A percentile compares a stretch with the other conserved stretches of the same genome.
Evolutionary conservation across 2,797 vertebrate species (phyloP).

Genomic region (Amblyopsis hoosieri): DNA sequence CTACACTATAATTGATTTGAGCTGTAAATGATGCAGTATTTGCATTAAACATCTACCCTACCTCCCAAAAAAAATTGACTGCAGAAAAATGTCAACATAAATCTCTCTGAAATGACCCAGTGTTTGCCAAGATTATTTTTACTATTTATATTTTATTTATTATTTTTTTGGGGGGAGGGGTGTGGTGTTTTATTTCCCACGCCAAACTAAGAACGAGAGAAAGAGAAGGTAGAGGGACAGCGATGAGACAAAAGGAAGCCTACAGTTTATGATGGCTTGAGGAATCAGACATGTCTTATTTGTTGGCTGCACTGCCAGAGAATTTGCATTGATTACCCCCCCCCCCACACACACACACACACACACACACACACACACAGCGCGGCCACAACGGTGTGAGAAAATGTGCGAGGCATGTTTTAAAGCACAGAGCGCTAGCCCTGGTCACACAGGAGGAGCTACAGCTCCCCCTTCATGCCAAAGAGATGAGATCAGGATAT

Average conservation of each 20-base stretch:
- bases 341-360: slow-evolving; percentile 38
- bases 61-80: slow-evolving; percentile 82
- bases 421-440: slow-evolving; percentile 67
- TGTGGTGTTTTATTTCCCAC: slow-evolving; percentile 16
- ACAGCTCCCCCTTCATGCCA: slow-evolving; percentile 98
- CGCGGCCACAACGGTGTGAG: slow-evolving; percentile 79
- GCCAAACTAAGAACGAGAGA: slow-evolving; percentile 25
- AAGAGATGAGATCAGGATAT: slow-evolving; percentile 78
- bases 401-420: slow-evolving; percentile 72
- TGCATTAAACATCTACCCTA: slow-evolving; percentile 76
- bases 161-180: neutral
- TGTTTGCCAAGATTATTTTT: slow-evolving; percentile 81
- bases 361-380: slow-evolving; percentile 44
- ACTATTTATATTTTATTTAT: slow-evolving; percentile 46
- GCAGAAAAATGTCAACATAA: slow-evolving; percentile 77
- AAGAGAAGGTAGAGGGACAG: slow-evolving; percentile 32
- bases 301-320: slow-evolving; percentile 85
- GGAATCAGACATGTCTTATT: slow-evolving; percentile 88
- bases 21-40: slow-evolving; percentile 55
- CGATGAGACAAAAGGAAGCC: slow-evolving; percentile 71
- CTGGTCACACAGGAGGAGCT: slow-evolving; percentile 84
- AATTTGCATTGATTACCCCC: slow-evolving; percentile 98
- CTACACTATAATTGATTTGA: neutral
- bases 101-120: slow-evolving; percentile 87
- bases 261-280: slow-evolving; percentile 85